phyloP scores from a whole-genome alignment of 2,888 invertebrate species.

The Caenorhabditis virilis region DNA sequence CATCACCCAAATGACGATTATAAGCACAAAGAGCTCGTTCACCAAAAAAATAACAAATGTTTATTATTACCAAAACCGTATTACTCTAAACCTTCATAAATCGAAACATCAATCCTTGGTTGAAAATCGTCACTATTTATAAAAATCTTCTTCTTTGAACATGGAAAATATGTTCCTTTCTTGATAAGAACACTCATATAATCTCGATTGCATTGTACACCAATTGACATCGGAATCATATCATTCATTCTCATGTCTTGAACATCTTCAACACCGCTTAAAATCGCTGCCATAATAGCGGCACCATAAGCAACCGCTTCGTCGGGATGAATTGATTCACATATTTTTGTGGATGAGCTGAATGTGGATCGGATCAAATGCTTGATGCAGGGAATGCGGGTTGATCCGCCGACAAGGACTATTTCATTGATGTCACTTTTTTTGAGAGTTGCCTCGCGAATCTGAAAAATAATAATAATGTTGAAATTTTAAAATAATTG shows the following conservation, averaged over 20 bases:
- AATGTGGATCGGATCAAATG: conserved; percentile 65
- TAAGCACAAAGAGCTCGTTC: conserved; percentile 21
- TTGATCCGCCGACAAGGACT: conserved; percentile 72
- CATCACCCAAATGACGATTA: conserved; percentile 28
- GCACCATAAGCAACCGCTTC: conserved; percentile 98
- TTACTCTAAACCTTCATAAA: conserved; percentile 25
- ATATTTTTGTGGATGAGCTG: conserved; percentile 30
- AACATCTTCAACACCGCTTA: conserved; percentile 41
- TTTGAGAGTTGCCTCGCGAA: conserved; percentile 35
- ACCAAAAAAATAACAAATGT: conserved; percentile 6
- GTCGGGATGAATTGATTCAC: conserved; percentile 82
- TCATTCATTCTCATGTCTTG: conserved; percentile 35
- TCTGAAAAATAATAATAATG: no score
- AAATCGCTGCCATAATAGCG: conserved; percentile 85
- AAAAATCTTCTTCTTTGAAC: conserved; percentile 20
- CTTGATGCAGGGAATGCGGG: conserved; percentile 71
- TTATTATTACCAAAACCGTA: no score
- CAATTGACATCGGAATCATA: conserved; percentile 33
- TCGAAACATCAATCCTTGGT: conserved; percentile 15
- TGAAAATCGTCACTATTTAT: conserved; percentile 35
- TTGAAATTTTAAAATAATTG: not conserved
- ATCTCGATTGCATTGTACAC: conserved; percentile 29
- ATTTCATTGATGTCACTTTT: conserved; percentile 69
- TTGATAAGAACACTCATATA: conserved; percentile 37
- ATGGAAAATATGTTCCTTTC: conserved; percentile 24